Evolutionary conservation across 2,113 vertebrate species (phyloP), one percentile per base, ranked within the genome.

Genomic region (Shinisaurus crocodilurus): DNA sequence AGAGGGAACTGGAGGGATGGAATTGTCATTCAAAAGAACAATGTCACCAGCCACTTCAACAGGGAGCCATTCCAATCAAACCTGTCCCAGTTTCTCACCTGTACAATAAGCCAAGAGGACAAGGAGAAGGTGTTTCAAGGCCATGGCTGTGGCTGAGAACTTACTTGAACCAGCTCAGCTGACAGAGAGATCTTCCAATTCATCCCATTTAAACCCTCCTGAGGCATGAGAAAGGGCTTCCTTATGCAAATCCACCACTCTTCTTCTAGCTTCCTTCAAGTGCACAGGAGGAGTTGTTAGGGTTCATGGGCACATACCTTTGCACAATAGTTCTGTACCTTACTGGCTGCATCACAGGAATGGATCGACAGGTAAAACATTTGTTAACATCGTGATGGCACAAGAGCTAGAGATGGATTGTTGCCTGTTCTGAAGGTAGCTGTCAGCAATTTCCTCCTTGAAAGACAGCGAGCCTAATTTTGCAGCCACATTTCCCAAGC

Each of bases 321-420:
- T 57, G 57, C 57, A 10, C 57, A 57, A 57, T 2, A 57, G 5
- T 57, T 57, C 57, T 57, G 27, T 29, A 1, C 1, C 12, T 69
- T 69, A 27, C 29, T 69, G 69, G 32, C 69, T n/a, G 69, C 12
- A 13, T 72, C 69, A 72, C 12, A 16, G 34, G 6, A 34, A n/a
- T 13, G 23, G 13, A 72, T n/a, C 0, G 23, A 2, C 5, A 13
- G 34, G 23, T 32, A 1, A n/a, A 3, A 4, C 34, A 15, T 34
- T n/a, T 72, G 69, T 15, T 3, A 16, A 12, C 10, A 13, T 16
- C 34, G 34, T 72, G 5, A n/a, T 72, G 69, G 32, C 16, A 63
- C 18, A 20, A 18, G 18, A 20, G 18, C 9, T 54, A 54, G 3
- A 3, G 57, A 9, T 13, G 57, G 13, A 60, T 60, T 16, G 48